A percentile compares a stretch with the other conserved stretches of the same genome.
Evolutionary conservation across 2,797 vertebrate species (phyloP).

Genomic region (Mormyrus hasselquistii): DNA sequence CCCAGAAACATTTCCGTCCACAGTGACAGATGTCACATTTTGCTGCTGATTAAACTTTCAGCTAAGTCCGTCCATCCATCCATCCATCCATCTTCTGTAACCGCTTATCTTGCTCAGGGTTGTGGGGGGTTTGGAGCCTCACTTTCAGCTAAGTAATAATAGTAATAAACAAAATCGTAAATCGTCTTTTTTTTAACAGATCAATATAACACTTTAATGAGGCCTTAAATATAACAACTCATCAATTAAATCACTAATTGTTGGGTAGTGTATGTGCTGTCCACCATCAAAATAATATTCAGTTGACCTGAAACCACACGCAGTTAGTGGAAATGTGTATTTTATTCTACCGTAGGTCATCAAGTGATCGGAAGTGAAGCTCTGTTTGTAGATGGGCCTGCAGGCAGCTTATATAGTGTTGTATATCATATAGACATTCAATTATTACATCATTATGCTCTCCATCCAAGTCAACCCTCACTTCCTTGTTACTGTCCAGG

Average conservation of each 20-base stretch:
- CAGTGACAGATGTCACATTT: neutral
- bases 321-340: neutral
- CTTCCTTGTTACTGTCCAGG: neutral
- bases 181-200: neutral
- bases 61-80: neutral
- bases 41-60: neutral
- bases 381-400: neutral
- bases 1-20: neutral
- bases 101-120: neutral
- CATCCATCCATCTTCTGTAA: neutral
- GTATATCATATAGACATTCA: neutral
- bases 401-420: neutral
- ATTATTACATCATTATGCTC: neutral
- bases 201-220: neutral
- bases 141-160: neutral
- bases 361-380: neutral
- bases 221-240: neutral
- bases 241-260: neutral
- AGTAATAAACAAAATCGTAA: neutral
- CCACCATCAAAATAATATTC: neutral
- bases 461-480: neutral
- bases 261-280: neutral
- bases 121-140: neutral
- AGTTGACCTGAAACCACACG: neutral
- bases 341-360: neutral